Evolutionary conservation across 1,140 invertebrate genomes (phyloP), one percentile per base, ranked within the genome.

Genomic region (Chelonus insularis): DNA sequence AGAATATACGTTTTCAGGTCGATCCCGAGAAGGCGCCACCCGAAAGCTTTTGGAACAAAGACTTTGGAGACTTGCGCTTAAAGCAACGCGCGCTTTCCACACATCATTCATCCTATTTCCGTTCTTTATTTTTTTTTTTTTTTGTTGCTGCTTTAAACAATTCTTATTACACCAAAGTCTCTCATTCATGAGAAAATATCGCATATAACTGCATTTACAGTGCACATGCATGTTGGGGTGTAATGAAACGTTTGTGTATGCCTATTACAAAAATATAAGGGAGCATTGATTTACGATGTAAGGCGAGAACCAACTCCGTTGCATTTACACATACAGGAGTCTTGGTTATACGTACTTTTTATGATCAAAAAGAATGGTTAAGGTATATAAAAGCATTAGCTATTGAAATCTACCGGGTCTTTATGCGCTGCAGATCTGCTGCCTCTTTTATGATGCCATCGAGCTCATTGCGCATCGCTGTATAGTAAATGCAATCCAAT

Each of bases 351-450:
- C 25, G 7, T 3, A 29, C 25, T 29, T 74, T 74, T 74, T 72
- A 72, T 70, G 68, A 59, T 62, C 54, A 65, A 66, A 68, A 67
- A 74, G 71, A 29, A 29, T 29, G 25, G 25, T 7, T 3, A 29
- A 29, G 25, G 69, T 67, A 63, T 67, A 74, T 72, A 74, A 73
- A 74, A 64, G 71, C 68, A 72, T 71, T 66, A 63, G 55, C 69
- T 65, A 72, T 74, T 72, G 70, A 74, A 73, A 73, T 73, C 72
- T 68, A 68, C 25, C 62, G 67, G 60, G 64, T 62, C 57, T 72
- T 70, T 67, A 68, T 55, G 36, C 36, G 14, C 32, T 16, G 50
- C 32, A 6, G 4, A 9, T 55, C 18, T 29, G 18, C 45, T 39
- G 29, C 39, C 32, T 54, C 60, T 69, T 73, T 71, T 71, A 69